phyloP scores from a whole-genome alignment of 2,797 vertebrate species.

The Halcyon chelicuti region DNA sequence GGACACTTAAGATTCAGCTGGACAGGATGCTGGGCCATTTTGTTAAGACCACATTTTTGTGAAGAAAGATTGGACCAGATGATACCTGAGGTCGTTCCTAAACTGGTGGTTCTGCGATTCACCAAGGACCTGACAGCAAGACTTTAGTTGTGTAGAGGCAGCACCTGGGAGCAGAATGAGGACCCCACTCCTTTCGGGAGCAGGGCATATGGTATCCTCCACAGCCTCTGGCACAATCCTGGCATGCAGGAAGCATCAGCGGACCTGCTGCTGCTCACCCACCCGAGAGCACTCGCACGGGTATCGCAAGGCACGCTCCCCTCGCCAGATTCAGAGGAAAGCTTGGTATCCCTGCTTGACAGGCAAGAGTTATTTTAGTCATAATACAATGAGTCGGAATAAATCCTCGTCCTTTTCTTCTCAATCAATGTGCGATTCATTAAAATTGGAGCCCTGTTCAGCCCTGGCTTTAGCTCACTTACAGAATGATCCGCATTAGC shows the following conservation, averaged over 20 bases:
- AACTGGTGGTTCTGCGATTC: neutral
- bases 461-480: neutral
- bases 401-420: neutral
- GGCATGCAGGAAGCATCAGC: accelerated
- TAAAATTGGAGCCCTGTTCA: neutral
- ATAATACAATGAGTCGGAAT: neutral
- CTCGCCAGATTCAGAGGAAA: neutral
- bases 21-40: neutral
- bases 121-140: neutral
- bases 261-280: neutral
- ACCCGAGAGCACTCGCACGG: accelerated
- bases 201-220: accelerated
- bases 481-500: neutral
- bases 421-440: neutral
- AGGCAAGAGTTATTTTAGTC: neutral
- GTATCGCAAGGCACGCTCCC: accelerated
- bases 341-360: accelerated
- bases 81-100: neutral
- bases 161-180: neutral
- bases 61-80: neutral
- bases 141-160: neutral
- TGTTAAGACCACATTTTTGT: neutral
- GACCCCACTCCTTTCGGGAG: accelerated
- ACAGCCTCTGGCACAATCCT: neutral
- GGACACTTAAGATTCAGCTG: neutral